Base-by-base conservation (phyloP, 2,888 invertebrate species). In the Pollenia angustigena region DNA sequence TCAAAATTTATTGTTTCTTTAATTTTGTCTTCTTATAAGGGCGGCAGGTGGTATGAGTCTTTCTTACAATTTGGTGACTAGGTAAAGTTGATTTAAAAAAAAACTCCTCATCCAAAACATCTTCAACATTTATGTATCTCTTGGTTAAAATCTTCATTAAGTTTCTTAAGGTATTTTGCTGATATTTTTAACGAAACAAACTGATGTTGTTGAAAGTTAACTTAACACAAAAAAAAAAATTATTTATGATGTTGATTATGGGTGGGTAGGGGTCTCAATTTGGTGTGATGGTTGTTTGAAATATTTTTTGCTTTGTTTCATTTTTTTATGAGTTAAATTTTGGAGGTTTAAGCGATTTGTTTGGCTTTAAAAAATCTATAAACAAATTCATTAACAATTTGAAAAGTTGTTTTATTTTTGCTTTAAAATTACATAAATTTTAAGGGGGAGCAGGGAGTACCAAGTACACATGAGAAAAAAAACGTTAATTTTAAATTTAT, bases 21-120 rank as follows among this genome's bases (percentile, higher is more conserved):
- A 64, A 62, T 12, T 56, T 46, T 68, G 23, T 69, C 11, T 40
- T 82, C 54, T 32, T 56, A 84, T 87, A 87, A 84, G 87, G 87
- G 87, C 81, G 87, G 87, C 87, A 87, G 87, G 87, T 87, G 87
- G 84, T 85, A 81, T 75, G 58, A 9, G 32, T 71, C 74, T 71
- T 56, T 60, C 48, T 64, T 56, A 14, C 1, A n/a, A 48, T 71
- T 75, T 75, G 71, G 76, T 48, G 64, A 66, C 72, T 81, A 81
- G 64, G 6, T 56, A 66, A 74, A 74, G 81, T 48, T 56, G 56
- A 74, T 81, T 66, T 3, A 42, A 48, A 68, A 58, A 58, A 11
- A 46, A 12, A 81, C 64, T 48, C 10, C 54, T 32, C 71, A 14
- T n/a, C 56, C 32, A 6, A 32, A 62, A 50, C 40, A 54, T 40